phyloP scores from a whole-genome alignment of 2,797 vertebrate genomes.

The Psittacula echo region DNA sequence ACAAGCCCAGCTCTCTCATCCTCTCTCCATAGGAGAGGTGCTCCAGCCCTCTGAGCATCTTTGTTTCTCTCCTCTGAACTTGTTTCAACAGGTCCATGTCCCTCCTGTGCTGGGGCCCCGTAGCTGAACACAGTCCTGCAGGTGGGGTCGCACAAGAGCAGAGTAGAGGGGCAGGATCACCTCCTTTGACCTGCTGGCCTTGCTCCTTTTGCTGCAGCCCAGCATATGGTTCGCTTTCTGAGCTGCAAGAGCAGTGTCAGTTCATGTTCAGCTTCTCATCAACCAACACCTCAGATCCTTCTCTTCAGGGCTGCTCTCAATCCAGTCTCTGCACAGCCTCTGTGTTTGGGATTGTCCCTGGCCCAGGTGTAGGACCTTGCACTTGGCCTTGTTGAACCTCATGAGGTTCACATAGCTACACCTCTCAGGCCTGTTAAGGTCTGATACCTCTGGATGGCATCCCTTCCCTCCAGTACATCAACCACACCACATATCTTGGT shows the following conservation, averaged over 20 bases:
- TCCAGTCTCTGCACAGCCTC: not conserved
- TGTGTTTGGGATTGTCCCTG: not conserved
- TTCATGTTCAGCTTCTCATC: not conserved
- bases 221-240: not conserved
- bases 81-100: not conserved
- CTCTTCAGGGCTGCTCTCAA: not conserved
- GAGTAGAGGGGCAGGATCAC: not conserved
- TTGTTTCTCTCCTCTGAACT: not conserved
- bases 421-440: not conserved
- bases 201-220: not conserved
- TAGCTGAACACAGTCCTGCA: not conserved
- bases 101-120: not conserved
- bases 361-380: not conserved
- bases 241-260: not conserved
- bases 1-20: not conserved
- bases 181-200: not conserved
- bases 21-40: not conserved
- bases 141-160: not conserved
- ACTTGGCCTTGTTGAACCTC: not conserved
- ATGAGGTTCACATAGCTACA: not conserved
- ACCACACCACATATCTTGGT: not conserved
- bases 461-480: not conserved
- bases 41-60: not conserved
- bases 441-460: not conserved
- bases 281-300: not conserved